Evolutionary conservation across 2,888 invertebrate genomes (phyloP).

Genomic region (Eledona agricola): DNA sequence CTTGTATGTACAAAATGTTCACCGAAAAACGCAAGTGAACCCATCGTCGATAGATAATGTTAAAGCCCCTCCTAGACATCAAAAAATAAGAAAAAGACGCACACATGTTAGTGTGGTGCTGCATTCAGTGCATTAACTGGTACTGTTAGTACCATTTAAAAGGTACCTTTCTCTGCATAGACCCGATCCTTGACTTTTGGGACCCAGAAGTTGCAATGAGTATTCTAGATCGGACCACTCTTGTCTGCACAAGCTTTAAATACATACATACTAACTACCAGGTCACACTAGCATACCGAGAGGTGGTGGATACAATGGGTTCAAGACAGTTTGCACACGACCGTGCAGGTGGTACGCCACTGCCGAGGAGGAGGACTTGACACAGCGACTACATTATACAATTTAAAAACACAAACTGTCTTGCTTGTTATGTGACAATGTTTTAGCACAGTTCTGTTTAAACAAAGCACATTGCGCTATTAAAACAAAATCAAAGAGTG

Average conservation of each 20-base stretch:
- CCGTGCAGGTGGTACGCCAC: too few species aligned
- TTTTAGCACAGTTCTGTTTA: constrained; percentile 27
- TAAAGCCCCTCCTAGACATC: constrained; percentile 10
- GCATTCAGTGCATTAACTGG: constrained; percentile 58
- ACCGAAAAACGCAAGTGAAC: constrained; percentile 1
- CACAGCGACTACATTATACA: neutral
- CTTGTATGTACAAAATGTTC: constrained; percentile 31
- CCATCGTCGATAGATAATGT: constrained; percentile 7
- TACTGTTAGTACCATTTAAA: constrained; percentile 51
- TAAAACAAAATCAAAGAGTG: constrained; percentile 17
- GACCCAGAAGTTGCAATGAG: constrained; percentile 62
- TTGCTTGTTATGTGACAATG: constrained; percentile 10
- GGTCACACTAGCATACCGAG: constrained; percentile 34
- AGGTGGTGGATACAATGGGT: constrained; percentile 3
- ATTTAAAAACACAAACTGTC: constrained; percentile 23
- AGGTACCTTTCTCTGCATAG: constrained; percentile 67
- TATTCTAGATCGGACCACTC: constrained; percentile 62
- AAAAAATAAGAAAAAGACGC: constrained; percentile 32
- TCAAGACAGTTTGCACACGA: constrained; percentile 40
- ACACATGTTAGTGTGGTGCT: constrained; percentile 53
- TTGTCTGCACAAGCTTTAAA: constrained; percentile 60
- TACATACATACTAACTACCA: constrained; percentile 54
- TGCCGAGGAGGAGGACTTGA: constrained; percentile 20
- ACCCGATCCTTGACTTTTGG: constrained; percentile 61
- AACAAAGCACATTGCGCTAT: constrained; percentile 26